Evolutionary conservation across 2,888 invertebrate genomes (phyloP), one percentile per base, ranked within the genome.

Genomic region (Trypoxylon attenuatum): DNA sequence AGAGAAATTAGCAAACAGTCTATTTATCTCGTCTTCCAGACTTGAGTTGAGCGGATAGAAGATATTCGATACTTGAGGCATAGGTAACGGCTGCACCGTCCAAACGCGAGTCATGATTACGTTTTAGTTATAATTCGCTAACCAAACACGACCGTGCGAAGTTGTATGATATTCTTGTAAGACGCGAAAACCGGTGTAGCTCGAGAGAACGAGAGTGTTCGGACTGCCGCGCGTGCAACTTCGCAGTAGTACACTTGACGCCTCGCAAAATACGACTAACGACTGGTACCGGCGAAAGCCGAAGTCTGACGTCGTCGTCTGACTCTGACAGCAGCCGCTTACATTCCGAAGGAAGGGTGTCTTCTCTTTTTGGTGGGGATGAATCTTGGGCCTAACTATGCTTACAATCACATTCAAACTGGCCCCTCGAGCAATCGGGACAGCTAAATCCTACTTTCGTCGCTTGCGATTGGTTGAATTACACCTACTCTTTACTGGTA

Each of bases 41-140:
- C 85, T 85, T 5, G 77, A 78, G 52, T 85, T 85, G 47, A 80
- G 73, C 5, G 85, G 84, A 18, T 77, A 85, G n/a, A 82, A 71
- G 8, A 69, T 60, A 45, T 80, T 78, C 3, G 73, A 53, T 22
- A 76, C 61, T 18, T 68, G 50, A 22, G 77, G 70, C 64, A 71
- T 74, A 25, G 76, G 76, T 1, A 76, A 38, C 38, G 71, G 64
- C 47, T 52, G 63, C 49, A 52, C 15, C 43, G 57, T 25, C 38
- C 43, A 43, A 8, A 63, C 42, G 27, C 70, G 69, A 53, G 69
- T 59, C 46, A 42, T 49, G 39, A 4, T 33, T 2, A 33, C 33
- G 10, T 13, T 8, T 33, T 33, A 33, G 10, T 13, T 10, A 1
- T 33, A 13, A 13, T 33, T 33, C 13, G 33, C 33, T 13, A 33